phyloP scores from a whole-genome alignment of 2,113 vertebrate species.

The Silurus meridionalis region DNA sequence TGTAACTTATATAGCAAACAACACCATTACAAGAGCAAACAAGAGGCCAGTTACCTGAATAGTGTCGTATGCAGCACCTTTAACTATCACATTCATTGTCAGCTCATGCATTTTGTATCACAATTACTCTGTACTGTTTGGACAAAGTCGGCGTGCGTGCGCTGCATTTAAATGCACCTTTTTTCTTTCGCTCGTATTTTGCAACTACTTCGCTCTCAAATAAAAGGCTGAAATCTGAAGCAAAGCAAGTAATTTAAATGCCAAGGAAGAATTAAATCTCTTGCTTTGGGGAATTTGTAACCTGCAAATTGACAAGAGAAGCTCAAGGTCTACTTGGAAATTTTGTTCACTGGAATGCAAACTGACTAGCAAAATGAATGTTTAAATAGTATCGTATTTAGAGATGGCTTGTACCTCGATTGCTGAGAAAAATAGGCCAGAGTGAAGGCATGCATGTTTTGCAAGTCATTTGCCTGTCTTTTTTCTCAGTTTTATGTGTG shows the following conservation, averaged over 20 bases:
- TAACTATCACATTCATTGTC: slow-evolving; percentile 18
- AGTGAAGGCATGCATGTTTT: not conserved
- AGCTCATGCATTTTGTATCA: slow-evolving; percentile 10
- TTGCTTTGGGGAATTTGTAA: slow-evolving; percentile 27
- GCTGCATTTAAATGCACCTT: not conserved
- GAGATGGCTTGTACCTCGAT: not conserved
- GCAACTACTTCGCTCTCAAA: slow-evolving; percentile 10
- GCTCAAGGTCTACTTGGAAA: not conserved
- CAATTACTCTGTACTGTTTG: slow-evolving; percentile 5
- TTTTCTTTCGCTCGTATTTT: not conserved
- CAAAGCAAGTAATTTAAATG: slow-evolving; percentile 42
- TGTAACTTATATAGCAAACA: not conserved
- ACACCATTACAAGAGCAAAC: not conserved
- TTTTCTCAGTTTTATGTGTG: not conserved
- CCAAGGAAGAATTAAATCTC: not conserved
- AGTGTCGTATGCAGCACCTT: slow-evolving; percentile 19
- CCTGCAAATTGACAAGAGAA: slow-evolving; percentile 28
- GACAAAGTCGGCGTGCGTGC: not conserved
- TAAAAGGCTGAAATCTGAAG: slow-evolving; percentile 38
- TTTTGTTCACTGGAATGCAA: not conserved
- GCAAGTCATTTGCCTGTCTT: not conserved
- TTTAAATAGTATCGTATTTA: not conserved
- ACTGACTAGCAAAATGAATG: not conserved
- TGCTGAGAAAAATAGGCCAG: not conserved
- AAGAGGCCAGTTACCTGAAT: not conserved